Base-by-base conservation (phyloP, 2,113 vertebrate genomes). In the Gallinago media region DNA sequence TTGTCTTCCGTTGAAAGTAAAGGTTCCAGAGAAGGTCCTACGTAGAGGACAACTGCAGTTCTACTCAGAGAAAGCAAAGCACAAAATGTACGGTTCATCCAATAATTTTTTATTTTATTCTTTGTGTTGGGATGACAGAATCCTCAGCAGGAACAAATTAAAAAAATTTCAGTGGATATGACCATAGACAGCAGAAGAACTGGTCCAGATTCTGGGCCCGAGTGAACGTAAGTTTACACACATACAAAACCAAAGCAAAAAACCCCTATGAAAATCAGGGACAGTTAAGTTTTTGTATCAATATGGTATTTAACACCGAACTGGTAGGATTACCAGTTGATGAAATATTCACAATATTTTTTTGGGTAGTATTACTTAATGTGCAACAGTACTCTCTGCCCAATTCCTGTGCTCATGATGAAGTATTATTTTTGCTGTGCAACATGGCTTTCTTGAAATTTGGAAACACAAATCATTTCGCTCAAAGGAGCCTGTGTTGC, bases 181-280 rank as follows among this genome's bases (percentile, higher is more conserved):
- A 21, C 50, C 26, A 58, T 36, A 82, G 18, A 16, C 16, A n/a
- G 29, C 22, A 47, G 32, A 56, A 36, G 38, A 63, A 47, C n/a
- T 58, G 13, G 4, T 50, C 36, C 58, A 47, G 66, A 52, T n/a
- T 36, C 46, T 23, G 21, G 40, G 36, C 34, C 67, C 71, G 67
- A 21, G 54, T 27, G 40, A 58, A n/a, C 4, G 5, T 27, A 40
- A 29, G 54, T n/a, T 71, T 26, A 40, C 12, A 15, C 38, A 40
- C 25, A 6, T 3, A 13, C 38, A 6, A 58, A 73, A 55, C 23
- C 8, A 36, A 67, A 67, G 12, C 10, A 50, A 32, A 85, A 70
- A 32, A 14, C 0, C 3, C 22, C 12, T 46, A 19, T 3, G 31
- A 61, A 71, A 61, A 11, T 13, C 9, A 52, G 9, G 26, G 8